Evolutionary conservation across 2,113 vertebrate species (phyloP).

Genomic region (Meriones unguiculatus): DNA sequence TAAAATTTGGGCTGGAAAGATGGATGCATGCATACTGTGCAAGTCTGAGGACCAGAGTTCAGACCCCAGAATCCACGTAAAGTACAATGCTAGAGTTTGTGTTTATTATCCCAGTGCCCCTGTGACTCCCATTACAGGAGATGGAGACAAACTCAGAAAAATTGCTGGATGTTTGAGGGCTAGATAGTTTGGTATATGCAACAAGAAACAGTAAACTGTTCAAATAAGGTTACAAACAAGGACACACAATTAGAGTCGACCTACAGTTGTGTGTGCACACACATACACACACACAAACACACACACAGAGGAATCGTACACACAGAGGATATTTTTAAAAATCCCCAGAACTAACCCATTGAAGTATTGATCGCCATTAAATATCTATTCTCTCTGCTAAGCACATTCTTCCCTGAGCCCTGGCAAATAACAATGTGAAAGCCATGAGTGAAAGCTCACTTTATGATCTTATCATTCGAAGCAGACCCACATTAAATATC

Average conservation of each 20-base stretch:
- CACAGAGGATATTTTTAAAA: not conserved
- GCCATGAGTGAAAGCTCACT: not conserved
- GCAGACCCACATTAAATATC: not conserved
- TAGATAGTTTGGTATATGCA: not conserved
- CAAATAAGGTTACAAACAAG: not conserved
- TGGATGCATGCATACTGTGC: not conserved
- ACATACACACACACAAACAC: not conserved
- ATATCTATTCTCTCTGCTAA: not conserved
- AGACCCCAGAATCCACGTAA: not conserved
- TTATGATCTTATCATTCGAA: not conserved
- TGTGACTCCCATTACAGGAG: not conserved
- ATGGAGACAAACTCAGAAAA: not conserved
- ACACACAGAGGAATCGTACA: not conserved
- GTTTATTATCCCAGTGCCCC: no score
- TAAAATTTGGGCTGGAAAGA: not conserved
- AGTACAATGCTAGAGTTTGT: not conserved
- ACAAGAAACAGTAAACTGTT: not conserved
- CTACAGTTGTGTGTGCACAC: not conserved
- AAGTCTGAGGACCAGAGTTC: not conserved
- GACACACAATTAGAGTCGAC: not conserved
- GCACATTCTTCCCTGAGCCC: not conserved
- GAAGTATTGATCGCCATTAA: not conserved
- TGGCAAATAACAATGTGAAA: not conserved
- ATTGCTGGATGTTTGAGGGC: not conserved
- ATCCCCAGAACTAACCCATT: not conserved